Conservation (phyloP, 2,113 vertebrate genomes). For the Myiopsitta monachus region DNA sequence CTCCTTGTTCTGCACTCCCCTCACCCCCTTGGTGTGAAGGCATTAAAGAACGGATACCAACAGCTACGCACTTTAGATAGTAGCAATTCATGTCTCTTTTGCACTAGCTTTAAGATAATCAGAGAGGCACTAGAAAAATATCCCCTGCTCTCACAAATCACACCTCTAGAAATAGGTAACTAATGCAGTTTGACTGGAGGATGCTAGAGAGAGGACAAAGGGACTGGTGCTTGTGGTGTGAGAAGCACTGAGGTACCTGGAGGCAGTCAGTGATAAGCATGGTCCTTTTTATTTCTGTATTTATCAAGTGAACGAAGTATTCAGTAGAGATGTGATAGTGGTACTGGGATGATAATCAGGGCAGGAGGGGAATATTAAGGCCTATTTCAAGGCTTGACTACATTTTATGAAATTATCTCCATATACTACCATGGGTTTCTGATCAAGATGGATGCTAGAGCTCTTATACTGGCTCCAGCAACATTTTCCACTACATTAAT, state of each 20-base stretch:
- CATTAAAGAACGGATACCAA: background rate
- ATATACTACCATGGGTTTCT: background rate
- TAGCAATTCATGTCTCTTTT: background rate
- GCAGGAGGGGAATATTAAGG: background rate
- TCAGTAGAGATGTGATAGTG: background rate
- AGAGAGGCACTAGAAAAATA: background rate
- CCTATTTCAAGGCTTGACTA: background rate
- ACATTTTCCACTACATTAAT: background rate
- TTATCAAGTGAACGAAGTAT: background rate
- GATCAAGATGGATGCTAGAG: background rate
- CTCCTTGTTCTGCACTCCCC: background rate
- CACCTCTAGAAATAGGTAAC: background rate
- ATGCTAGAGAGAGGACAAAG: background rate
- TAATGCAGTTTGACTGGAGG: background rate
- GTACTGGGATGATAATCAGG: background rate
- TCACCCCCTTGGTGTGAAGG: rapidly evolving
- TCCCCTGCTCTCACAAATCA: background rate
- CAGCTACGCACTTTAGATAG: background rate
- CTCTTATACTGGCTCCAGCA: background rate
- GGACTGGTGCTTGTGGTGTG: background rate
- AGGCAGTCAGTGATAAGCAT: background rate
- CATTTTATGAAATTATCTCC: background rate
- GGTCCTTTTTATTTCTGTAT: background rate
- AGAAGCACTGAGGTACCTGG: background rate
- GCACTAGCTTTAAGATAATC: background rate